phyloP scores from a whole-genome alignment of 1,140 invertebrate species.

The Apocrypta bakeri region DNA sequence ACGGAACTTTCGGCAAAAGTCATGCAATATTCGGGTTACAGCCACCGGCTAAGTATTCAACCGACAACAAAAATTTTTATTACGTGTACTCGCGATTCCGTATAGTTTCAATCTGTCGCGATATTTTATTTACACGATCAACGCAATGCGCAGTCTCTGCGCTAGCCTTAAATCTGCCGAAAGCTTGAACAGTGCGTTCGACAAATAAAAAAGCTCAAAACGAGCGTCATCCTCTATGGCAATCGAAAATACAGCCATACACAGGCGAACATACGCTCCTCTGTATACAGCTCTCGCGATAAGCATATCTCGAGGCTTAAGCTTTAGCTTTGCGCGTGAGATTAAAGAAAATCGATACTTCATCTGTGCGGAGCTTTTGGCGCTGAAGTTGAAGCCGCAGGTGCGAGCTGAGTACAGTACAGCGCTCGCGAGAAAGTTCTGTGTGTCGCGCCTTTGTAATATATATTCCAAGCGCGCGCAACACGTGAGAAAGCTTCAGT shows the following conservation, averaged over 20 bases:
- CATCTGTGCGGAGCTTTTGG: constrained; percentile 8
- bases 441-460: constrained; percentile 47
- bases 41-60: no score
- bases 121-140: no score
- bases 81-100: no score
- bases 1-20: not conserved
- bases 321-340: not conserved
- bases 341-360: constrained; percentile 44
- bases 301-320: constrained; percentile 17
- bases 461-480: constrained; percentile 48
- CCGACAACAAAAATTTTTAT: no score
- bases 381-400: constrained; percentile 26
- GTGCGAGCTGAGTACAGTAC: constrained; percentile 40
- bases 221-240: no score
- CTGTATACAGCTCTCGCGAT: constrained; percentile 16
- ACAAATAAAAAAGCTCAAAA: no score
- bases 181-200: no score
- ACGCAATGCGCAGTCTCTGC: no score
- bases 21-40: not conserved
- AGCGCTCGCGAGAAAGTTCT: not conserved
- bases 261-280: not conserved
- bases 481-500: constrained; percentile 44
- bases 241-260: not conserved
- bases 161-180: no score
- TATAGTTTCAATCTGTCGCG: no score